Evolutionary conservation across 2,113 vertebrate genomes (phyloP), one percentile per base, ranked within the genome.

Genomic region (Laterallus jamaicensis): DNA sequence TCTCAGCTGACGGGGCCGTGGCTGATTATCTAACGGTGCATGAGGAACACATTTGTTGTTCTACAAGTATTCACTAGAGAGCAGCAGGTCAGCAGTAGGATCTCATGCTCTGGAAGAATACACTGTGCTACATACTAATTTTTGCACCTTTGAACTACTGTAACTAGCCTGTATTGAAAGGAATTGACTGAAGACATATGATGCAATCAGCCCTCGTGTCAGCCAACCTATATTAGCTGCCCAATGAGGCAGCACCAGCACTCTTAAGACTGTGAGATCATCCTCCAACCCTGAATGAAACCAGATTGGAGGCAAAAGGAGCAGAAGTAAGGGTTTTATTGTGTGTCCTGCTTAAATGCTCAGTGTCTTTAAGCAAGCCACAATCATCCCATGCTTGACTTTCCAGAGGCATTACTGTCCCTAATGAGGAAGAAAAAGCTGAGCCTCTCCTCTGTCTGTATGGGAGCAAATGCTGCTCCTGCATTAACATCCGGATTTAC

Each of bases 21-120:
- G 32, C 71, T 93, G 78, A 63, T 95, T 96, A 93, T 77, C 73
- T 76, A 77, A 93, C 50, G 70, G 25, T 81, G 67, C 78, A 35
- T 10, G 31, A 86, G 67, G 80, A 95, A 58, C 70, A 92, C 70
- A 88, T 93, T 49, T 91, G 66, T 25, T 55, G 28, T 94, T 95
- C 94, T 77, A 1, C 37, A 96, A 91, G 59, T 75, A 81, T 60
- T 93, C 62, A 86, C 42, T 67, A 79, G 86, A 73, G 86, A 95
- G 47, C 56, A 86, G 42, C 68, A 86, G 67, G 58, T 94, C 94
- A 93, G 91, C 86, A 90, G 56, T 44, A 79, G 68, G 13, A 40
- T 52, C 35, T 85, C 32, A 28, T 87, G 16, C 42, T 82, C 91
- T 92, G 88, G 87, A 89, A 97, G 90, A 89, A 86, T 91, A 86